A percentile compares a stretch with the other conserved stretches of the same genome.
Evolutionary conservation across 2,888 invertebrate species (phyloP).

Genomic region (Melieria crassipennis): DNA sequence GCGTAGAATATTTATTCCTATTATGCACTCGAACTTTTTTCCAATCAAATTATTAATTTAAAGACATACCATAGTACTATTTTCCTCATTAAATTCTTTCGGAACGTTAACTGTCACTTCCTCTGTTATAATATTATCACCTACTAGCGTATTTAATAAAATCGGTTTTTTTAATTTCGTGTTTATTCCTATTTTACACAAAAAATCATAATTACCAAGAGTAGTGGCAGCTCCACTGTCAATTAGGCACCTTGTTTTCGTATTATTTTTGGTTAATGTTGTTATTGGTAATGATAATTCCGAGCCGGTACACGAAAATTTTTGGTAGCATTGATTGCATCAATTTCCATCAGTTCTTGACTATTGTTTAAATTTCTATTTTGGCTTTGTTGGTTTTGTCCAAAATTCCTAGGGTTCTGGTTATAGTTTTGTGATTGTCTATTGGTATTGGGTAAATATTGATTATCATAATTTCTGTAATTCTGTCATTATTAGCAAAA

Average conservation of each 20-base stretch:
- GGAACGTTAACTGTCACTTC: conserved; percentile 20
- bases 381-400: not conserved
- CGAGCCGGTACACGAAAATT: conserved; percentile 25
- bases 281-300: conserved; percentile 18
- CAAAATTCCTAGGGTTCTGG: not conserved
- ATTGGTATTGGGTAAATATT: conserved; percentile 7
- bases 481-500: conserved; percentile 11
- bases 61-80: conserved; percentile 12
- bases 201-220: not conserved
- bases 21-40: conserved; percentile 16
- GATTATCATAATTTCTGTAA: conserved; percentile 1
- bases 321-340: conserved; percentile 12
- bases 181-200: not conserved
- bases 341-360: conserved; percentile 23
- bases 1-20: conserved; percentile 16
- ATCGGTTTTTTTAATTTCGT: conserved; percentile 2
- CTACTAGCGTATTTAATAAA: conserved; percentile 3
- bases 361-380: not conserved
- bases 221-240: conserved; percentile 19
- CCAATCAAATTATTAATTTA: conserved; percentile 14
- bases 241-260: conserved; percentile 19
- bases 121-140: conserved; percentile 11
- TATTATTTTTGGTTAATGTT: conserved; percentile 18
- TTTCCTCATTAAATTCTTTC: conserved; percentile 11
- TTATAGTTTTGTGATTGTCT: conserved; percentile 19